Evolutionary conservation across 2,888 invertebrate genomes (phyloP), one percentile per base, ranked within the genome.

Genomic region (Sceliomorpha sp.): DNA sequence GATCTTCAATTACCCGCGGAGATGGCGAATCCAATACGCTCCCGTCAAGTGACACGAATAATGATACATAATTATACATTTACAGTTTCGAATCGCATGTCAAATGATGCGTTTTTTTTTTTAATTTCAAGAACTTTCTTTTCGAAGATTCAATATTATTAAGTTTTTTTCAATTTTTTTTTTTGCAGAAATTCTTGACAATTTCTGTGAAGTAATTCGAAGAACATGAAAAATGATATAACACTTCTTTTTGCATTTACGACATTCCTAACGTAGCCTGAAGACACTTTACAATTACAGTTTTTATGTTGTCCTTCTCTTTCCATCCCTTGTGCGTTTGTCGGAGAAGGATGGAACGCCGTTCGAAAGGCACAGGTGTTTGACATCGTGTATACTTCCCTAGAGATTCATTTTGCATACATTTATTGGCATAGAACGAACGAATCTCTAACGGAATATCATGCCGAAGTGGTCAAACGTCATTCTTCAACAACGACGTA

Each of bases 371-470:
- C 66, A 40, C 67, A 67, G 55, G 55, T 68, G 68, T 56, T 56
- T 60, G 68, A 68, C 68, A 40, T 39, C 55, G 39, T 20, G 55
- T n/a, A n/a, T n/a, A n/a, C 68, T 60, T 55, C 56, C 56, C 50
- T 27, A 44, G 50, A 56, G 58, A 68, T 68, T 68, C 53, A 56
- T 60, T 60, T 68, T 68, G 60, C 68, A 68, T 68, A 60, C 44
- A 37, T 12, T 55, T 67, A 68, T 60, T 60, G 60, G 60, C 56
- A 60, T 27, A 50, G 45, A 50, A 32, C 10, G 29, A 48, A 39
- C 56, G 68, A 68, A 60, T 68, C 68, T 56, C 68, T 68, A 68
- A 68, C 67, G 67, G 67, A 37, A 68, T 68, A 56, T 55, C 60
- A 60, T 60, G 60, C 59, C 59, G 67, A 60, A 59, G 55, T 55